A percentile compares a stretch with the other conserved stretches of the same genome.
These are phyloP conservation scores for Apodemia hepburni DNA, from an alignment of 2,888 invertebrate species.

Conservation along the genomic window DNA sequence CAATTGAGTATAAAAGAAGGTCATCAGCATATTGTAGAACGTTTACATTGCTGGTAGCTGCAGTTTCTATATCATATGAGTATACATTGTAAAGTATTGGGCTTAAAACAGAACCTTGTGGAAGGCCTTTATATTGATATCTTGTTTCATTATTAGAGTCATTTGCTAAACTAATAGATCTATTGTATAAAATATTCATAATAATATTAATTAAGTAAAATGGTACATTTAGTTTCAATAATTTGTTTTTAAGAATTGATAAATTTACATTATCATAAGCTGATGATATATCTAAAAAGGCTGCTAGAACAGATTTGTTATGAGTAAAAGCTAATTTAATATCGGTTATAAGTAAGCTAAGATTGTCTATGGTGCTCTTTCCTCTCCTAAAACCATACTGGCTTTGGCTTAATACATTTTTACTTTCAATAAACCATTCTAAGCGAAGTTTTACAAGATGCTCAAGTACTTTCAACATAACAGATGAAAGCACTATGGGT, in stretches of 20 bases:
- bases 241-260: constrained; percentile 12
- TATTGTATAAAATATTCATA: constrained; percentile 1
- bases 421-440: constrained; percentile 29
- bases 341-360: constrained; percentile 21
- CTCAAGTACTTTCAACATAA: constrained; percentile 23
- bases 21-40: constrained; percentile 32
- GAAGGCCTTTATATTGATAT: constrained; percentile 24
- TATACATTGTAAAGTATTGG: constrained; percentile 29
- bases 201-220: constrained; percentile 12
- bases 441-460: constrained; percentile 28
- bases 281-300: constrained; percentile 21
- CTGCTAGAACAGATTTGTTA: constrained; percentile 16
- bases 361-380: constrained; percentile 21
- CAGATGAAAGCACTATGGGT: too few relatives aligned
- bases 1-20: constrained; percentile 20
- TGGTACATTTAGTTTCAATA: constrained; percentile 1
- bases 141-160: neutral
- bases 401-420: constrained; percentile 17
- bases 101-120: constrained; percentile 31
- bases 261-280: constrained; percentile 24
- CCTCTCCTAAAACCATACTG: constrained; percentile 32
- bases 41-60: constrained; percentile 15
- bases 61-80: constrained; percentile 22
- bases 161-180: constrained; percentile 6
- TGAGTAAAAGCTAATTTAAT: constrained; percentile 18